These are phyloP conservation scores for Picus viridis DNA, from an alignment of 2,797 vertebrate species.

Conservation along the genomic window DNA sequence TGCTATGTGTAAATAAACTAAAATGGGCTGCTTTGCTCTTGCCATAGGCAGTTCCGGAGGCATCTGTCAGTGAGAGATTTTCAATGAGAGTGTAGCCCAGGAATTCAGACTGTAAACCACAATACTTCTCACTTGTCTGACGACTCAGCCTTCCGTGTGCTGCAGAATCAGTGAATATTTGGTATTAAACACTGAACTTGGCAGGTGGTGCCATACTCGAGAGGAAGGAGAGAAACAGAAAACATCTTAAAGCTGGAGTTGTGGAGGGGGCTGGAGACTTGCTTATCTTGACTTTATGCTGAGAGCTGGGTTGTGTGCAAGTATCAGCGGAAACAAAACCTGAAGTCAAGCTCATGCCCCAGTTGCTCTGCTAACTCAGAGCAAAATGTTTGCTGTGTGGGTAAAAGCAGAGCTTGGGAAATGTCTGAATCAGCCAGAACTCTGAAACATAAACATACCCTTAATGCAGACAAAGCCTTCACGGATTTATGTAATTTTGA, in stretches of 20 bases:
- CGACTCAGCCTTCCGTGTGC: background rate
- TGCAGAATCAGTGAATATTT: background rate
- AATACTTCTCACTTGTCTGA: conserved; percentile 19
- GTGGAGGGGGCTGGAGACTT: background rate
- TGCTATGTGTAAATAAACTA: background rate
- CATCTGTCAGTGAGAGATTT: background rate
- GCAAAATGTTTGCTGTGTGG: conserved; percentile 4
- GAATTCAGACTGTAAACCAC: background rate
- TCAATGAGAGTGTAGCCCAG: background rate
- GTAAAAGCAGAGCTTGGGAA: background rate
- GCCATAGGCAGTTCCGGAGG: background rate
- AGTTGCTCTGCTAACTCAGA: conserved; percentile 2
- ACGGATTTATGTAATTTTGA: conserved; percentile 20
- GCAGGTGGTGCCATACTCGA: background rate
- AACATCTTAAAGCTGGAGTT: background rate
- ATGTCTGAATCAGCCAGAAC: conserved; percentile 4
- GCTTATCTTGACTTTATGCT: background rate
- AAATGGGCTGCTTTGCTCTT: background rate
- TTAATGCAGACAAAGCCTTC: background rate
- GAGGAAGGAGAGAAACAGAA: background rate
- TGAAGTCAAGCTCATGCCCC: background rate
- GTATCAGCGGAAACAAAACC: conserved; percentile 4
- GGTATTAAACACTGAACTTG: background rate
- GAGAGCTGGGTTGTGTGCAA: background rate
- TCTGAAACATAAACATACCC: background rate